Percentiles rank a stretch among this genome's conserved stretches.
phyloP scores from a whole-genome alignment of 2,113 vertebrate species.

The Lampris megalopsis region DNA sequence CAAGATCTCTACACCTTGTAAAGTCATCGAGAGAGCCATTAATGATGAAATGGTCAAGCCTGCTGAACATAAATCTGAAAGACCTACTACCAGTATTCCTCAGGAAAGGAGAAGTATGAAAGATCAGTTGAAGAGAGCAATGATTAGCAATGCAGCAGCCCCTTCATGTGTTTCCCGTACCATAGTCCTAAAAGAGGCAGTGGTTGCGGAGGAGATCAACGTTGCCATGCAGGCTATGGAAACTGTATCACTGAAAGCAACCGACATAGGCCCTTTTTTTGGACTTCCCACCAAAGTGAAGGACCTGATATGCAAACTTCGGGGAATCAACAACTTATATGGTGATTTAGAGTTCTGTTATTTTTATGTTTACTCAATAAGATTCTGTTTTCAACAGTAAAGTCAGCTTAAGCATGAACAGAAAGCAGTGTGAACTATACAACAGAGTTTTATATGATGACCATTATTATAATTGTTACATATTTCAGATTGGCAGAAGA shows the following conservation, averaged over 20 bases:
- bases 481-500: conserved; percentile 92
- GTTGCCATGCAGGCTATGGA: conserved; percentile 85
- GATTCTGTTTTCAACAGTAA: not conserved
- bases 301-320: conserved; percentile 86
- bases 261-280: conserved; percentile 94
- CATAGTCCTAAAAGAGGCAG: conserved; percentile 84
- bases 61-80: not conserved
- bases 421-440: not conserved
- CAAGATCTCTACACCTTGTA: conserved; percentile 57
- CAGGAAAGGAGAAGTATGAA: conserved; percentile 83
- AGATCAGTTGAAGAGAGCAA: conserved; percentile 88
- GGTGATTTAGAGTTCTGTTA: conserved; percentile 79
- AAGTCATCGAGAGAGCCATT: not conserved
- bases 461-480: not conserved
- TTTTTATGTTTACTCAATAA: not conserved
- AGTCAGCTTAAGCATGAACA: not conserved
- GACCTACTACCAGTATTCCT: not conserved
- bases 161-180: conserved; percentile 82
- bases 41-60: not conserved
- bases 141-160: conserved; percentile 89
- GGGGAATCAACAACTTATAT: conserved; percentile 91
- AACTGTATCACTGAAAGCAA: conserved; percentile 67
- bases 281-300: conserved; percentile 94
- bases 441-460: not conserved
- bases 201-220: conserved; percentile 88